Percentiles rank a stretch among this genome's conserved stretches.
Conservation (phyloP, 2,888 invertebrate species). For the Choreutis nemorana region DNA sequence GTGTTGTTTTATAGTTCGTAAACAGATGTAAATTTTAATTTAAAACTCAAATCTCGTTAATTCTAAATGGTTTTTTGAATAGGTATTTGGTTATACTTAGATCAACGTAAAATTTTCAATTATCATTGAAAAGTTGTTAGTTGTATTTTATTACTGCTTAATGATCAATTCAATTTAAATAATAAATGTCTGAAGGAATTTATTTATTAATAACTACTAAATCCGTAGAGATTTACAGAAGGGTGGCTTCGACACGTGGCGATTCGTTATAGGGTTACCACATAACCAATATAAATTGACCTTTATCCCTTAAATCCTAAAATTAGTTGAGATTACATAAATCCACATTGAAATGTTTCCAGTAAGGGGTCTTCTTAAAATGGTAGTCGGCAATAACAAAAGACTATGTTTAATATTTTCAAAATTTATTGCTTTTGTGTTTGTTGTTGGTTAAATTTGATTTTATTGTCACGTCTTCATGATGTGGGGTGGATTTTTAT, state of each 20-base stretch:
- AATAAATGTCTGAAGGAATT: no score
- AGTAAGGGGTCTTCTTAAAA: constrained; percentile 15
- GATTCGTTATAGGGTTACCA: constrained; percentile 22
- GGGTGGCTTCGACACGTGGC: constrained; percentile 50
- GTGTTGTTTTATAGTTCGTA: no score
- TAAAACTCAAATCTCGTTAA: no score
- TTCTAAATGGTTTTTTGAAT: no score
- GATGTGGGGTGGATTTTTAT: no score
- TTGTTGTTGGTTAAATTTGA: constrained; percentile 45
- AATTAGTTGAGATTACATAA: constrained; percentile 5
- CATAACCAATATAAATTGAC: constrained; percentile 21
- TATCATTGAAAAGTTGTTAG: no score
- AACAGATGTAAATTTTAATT: no score
- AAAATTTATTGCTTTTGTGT: constrained; percentile 47
- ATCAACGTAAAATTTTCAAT: no score
- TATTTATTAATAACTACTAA: constrained; percentile 43
- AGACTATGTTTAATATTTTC: constrained; percentile 51
- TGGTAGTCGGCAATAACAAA: constrained; percentile 25
- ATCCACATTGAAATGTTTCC: constrained; percentile 3
- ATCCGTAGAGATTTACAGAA: constrained; percentile 28
- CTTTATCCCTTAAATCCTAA: constrained; percentile 10
- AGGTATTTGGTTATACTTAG: no score
- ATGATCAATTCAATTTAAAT: no score
- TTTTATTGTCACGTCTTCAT: constrained; percentile 45
- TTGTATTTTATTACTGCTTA: no score